Base-by-base conservation (phyloP, 2,888 invertebrate species). In the Abrostola tripartita region DNA sequence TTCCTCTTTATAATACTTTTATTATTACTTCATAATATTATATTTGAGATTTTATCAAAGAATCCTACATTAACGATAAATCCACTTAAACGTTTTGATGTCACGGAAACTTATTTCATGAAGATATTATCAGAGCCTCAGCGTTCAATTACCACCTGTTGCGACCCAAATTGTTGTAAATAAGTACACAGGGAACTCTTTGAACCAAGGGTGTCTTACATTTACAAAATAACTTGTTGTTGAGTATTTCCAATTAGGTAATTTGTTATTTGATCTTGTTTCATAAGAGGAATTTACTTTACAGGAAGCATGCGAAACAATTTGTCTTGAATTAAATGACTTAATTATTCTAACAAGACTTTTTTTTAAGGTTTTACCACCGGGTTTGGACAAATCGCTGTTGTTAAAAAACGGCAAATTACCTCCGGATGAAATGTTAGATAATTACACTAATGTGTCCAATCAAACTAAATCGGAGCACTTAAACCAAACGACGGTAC, bases 371-470 rank as follows among this genome's bases (percentile, higher is more conserved):
- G 85, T 84, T 37, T 71, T 93, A 60, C 94, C 94, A 59, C 85
- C 92, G 38, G 94, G 94, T 0, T 78, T 94, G 75, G 93, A 94
- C 58, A 93, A 90, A 81, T 92, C 93, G 58, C 61, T 92, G 24
- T 60, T 91, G 63, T 84, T 93, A 72, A 94, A 94, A 86, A 93
- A 93, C 74, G 94, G 93, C 0, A 93, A 91, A 86, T 69, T 93
- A 63, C 88, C 88, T 5, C 90, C 91, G 42, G 91, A 88, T 52
- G 93, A 94, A 83, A 82, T 82, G 57, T 67, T 89, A 55, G 90
- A 92, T 24, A 88, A 83, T 67, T 76, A 81, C 14, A 81, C 85
- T 61, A 83, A 78, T 68, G 44, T 71, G 42, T 68, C 76, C 11
- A 88, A 89, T 74, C 85, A 89, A 83, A 88, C 77, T 44, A 86